phyloP scores from a whole-genome alignment of 2,113 vertebrate species.

The Rhodinocichla rosea region DNA sequence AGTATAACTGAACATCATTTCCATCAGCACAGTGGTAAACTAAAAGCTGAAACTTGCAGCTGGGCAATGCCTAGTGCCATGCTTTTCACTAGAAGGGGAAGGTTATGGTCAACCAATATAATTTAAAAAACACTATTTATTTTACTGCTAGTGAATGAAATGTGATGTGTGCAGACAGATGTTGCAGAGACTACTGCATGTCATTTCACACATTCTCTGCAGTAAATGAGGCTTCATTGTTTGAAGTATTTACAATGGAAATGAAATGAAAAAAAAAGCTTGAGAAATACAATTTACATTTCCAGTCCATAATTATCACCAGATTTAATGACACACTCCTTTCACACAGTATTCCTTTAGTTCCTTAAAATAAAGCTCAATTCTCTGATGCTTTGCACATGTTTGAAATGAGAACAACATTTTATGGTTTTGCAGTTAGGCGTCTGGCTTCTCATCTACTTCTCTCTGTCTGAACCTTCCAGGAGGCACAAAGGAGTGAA shows the following conservation, averaged over 20 bases:
- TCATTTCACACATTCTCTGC: not conserved
- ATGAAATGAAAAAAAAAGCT: not conserved
- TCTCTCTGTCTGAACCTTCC: not conserved
- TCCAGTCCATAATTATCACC: conserved; percentile 3
- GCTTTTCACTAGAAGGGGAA: not conserved
- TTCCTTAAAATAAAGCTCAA: conserved; percentile 20
- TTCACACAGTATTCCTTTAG: not conserved
- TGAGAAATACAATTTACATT: conserved; percentile 53
- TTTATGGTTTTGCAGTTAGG: not conserved
- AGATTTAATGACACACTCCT: conserved; percentile 2
- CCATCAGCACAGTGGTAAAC: not conserved
- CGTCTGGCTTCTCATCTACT: not conserved
- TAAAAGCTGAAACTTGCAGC: not conserved
- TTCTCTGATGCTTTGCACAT: not conserved
- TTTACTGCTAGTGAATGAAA: conserved; percentile 10
- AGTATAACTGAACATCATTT: not conserved
- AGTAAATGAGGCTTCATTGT: conserved; percentile 24
- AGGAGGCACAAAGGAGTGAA: not conserved
- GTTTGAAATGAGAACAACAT: not conserved
- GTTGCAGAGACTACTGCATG: not conserved
- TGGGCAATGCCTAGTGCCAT: not conserved
- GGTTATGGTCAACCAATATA: not conserved
- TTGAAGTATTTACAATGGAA: conserved; percentile 40
- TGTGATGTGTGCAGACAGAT: conserved; percentile 18
- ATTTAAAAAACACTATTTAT: not conserved